Evolutionary conservation across 1,140 invertebrate species (phyloP).

Genomic region (Drosophila kepulauana): DNA sequence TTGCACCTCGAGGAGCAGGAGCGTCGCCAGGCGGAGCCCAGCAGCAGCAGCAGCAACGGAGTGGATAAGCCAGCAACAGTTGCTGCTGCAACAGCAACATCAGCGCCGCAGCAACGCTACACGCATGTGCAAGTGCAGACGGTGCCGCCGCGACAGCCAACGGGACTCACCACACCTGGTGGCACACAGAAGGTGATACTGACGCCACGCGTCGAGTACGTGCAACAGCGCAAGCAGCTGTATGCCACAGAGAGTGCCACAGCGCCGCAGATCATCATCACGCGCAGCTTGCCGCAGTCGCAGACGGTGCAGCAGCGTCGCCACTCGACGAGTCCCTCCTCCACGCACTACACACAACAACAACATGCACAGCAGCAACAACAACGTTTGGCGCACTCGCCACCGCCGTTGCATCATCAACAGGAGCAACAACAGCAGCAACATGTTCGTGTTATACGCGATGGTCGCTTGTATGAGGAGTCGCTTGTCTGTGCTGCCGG

Average conservation of each 20-base stretch:
- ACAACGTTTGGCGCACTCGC: slow-evolving; percentile 53
- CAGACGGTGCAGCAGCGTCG: slow-evolving; percentile 40
- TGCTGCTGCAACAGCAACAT: not conserved
- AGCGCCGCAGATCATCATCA: slow-evolving; percentile 75
- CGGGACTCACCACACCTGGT: slow-evolving; percentile 58
- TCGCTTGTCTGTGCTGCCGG: slow-evolving; percentile 26
- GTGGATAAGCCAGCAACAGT: slow-evolving; percentile 2
- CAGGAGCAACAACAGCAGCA: slow-evolving; percentile 60
- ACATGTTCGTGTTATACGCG: slow-evolving; percentile 80
- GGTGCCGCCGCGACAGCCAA: slow-evolving; percentile 72
- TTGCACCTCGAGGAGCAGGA: slow-evolving; percentile 72
- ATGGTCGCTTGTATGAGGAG: slow-evolving; percentile 79
- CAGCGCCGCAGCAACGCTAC: slow-evolving; percentile 54
- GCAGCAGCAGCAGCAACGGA: slow-evolving; percentile 25
- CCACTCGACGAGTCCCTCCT: slow-evolving; percentile 76
- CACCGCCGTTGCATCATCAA: slow-evolving; percentile 72
- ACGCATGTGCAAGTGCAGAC: slow-evolving; percentile 81
- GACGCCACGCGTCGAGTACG: slow-evolving; percentile 76
- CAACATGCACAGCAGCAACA: slow-evolving; percentile 27
- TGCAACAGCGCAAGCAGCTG: slow-evolving; percentile 56
- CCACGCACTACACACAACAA: slow-evolving; percentile 53
- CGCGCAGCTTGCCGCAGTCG: slow-evolving; percentile 63
- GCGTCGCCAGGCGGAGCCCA: slow-evolving; percentile 39
- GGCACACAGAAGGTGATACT: slow-evolving; percentile 82
- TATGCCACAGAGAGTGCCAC: slow-evolving; percentile 14